phyloP scores from a whole-genome alignment of 2,888 invertebrate species.

The Cristatella mucedo region DNA sequence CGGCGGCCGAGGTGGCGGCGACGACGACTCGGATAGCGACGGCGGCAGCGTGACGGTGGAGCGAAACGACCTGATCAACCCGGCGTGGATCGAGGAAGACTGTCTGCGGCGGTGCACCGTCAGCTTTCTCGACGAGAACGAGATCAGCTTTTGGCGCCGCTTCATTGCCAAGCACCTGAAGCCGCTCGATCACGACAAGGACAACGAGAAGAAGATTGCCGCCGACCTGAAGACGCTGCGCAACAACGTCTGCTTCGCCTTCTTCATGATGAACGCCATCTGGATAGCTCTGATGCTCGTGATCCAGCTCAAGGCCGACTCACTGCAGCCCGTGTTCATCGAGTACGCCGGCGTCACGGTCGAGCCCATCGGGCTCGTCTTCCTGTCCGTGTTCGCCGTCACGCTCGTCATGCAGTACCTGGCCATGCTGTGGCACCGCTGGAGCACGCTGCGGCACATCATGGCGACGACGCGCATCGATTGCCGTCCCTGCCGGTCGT shows the following conservation, averaged over 20 bases:
- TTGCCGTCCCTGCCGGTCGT: too few relatives aligned
- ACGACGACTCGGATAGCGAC: too few relatives aligned
- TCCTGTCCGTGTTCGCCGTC: conserved; percentile 41
- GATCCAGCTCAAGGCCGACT: conserved; percentile 64
- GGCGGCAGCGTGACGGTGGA: too few relatives aligned
- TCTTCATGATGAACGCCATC: conserved; percentile 96
- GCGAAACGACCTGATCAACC: conserved; percentile 74
- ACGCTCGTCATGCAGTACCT: conserved; percentile 88
- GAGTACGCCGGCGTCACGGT: too few relatives aligned
- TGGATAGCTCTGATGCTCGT: conserved; percentile 97
- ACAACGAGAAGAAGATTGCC: conserved; percentile 31
- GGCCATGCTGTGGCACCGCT: conserved; percentile 96
- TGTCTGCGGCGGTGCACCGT: conserved; percentile 75
- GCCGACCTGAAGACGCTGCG: conserved; percentile 21
- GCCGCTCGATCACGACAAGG: conserved; percentile 79
- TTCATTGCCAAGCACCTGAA: conserved; percentile 80
- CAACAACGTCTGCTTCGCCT: conserved; percentile 39
- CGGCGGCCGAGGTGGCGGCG: too few relatives aligned
- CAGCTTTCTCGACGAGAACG: conserved; percentile 61
- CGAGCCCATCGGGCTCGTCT: background rate
- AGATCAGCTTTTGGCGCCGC: conserved; percentile 82
- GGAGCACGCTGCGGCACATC: conserved; percentile 89
- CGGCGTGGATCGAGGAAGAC: conserved; percentile 78
- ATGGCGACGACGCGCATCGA: conserved; percentile 89
- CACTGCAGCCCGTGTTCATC: too few relatives aligned